Evolutionary conservation across 2,797 vertebrate genomes (phyloP), one percentile per base, ranked within the genome.

Genomic region (Centropyge bicolor): DNA sequence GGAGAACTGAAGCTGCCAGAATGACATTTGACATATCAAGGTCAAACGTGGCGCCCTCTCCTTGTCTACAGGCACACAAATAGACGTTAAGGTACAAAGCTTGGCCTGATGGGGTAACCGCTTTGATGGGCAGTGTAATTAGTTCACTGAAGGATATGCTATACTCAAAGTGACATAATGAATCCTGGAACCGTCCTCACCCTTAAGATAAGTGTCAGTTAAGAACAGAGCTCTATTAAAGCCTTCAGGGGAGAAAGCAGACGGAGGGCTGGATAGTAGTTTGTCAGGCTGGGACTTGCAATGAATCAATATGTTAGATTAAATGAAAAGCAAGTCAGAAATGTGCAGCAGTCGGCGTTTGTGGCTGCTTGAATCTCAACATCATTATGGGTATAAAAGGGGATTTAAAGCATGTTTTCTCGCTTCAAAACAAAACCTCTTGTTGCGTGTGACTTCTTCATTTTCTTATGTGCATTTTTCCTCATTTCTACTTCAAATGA

Each of bases 41-140:
- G 90, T 91, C 89, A 87, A 70, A 82, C 76, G 27, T 54, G 64
- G 7, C 22, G 71, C 64, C 49, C 55, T 40, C 59, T 75, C 31
- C 69, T 74, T 74, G 69, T 87, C 84, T 84, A 71, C 74, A 75
- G 62, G 67, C 54, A 36, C 74, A 85, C 71, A 86, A 83, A 71
- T 57, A 68, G 71, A 88, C 41, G 16, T 83, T 71, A 59, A 86
- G 63, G 85, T 84, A 82, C 82, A 86, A 89, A 87, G 81, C 84
- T 69, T 2, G 56, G 56, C 38, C 66, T 73, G 81, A 87, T 80
- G 79, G 52, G 38, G 40, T 54, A 83, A 76, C 59, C 8, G 27
- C 81, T 79, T 84, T 93, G 91, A 91, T 82, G 80, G 91, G 85
- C 82, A 88, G 79, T 73, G 85, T 89, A 93, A 94, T 93, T 91